Evolutionary conservation across 2,797 vertebrate species (phyloP).

Genomic region (Gadopsis bispinosus): DNA sequence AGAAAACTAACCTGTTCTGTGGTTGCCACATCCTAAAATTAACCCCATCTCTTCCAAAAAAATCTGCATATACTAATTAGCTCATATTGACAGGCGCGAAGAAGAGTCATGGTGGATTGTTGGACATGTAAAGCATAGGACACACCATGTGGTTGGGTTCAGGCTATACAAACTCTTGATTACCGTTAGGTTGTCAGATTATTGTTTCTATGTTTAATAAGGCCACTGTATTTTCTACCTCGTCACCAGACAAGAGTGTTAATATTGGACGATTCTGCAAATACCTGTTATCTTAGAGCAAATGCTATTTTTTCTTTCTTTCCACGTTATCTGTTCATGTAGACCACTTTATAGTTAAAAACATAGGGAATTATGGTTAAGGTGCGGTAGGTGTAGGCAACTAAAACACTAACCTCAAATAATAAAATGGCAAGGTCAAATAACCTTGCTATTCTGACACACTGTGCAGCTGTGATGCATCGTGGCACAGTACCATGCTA

Average conservation of each 20-base stretch:
- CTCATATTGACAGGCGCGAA: neutral
- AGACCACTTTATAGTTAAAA: neutral
- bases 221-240: neutral
- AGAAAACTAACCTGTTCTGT: slow-evolving; percentile 15
- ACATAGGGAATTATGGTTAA: no score
- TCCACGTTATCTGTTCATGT: neutral
- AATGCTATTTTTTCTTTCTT: neutral
- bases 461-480: no score
- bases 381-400: no score
- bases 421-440: no score
- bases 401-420: no score
- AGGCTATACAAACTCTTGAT: neutral
- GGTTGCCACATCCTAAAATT: neutral
- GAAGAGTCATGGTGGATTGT: neutral
- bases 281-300: neutral
- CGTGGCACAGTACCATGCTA: no score
- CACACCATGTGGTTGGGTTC: neutral
- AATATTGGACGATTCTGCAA: neutral
- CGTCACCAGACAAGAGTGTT: neutral
- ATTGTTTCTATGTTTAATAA: neutral
- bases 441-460: no score
- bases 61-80: neutral
- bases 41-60: neutral
- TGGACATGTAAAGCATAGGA: neutral
- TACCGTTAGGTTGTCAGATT: neutral